phyloP scores from a whole-genome alignment of 2,113 vertebrate genomes.

The Mirounga angustirostris region DNA sequence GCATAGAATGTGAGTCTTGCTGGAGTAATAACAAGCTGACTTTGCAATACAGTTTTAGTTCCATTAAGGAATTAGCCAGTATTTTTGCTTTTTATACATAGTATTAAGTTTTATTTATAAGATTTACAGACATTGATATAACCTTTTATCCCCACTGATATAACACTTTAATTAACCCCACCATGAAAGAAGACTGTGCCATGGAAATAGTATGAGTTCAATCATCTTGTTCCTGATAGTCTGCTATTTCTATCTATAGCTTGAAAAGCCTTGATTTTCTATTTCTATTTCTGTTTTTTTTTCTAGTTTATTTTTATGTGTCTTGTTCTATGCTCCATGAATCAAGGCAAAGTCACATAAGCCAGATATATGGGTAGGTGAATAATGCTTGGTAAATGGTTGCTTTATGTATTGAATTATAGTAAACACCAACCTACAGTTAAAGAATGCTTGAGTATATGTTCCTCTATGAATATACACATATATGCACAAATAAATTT shows the following conservation, averaged over 20 bases:
- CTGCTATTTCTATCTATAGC: neutral
- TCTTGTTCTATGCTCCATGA: neutral
- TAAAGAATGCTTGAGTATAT: neutral
- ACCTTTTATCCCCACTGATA: neutral
- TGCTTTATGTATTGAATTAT: neutral
- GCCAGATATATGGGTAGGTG: neutral
- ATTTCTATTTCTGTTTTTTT: neutral
- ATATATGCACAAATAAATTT: neutral
- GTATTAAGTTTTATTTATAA: neutral
- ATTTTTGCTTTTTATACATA: neutral
- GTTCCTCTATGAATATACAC: neutral
- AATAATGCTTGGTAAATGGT: neutral
- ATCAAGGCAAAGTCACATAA: neutral
- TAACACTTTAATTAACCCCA: neutral
- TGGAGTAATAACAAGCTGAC: neutral
- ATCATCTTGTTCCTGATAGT: neutral
- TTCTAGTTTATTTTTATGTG: neutral
- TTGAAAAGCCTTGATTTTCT: neutral
- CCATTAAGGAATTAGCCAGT: too few species aligned
- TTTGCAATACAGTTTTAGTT: neutral
- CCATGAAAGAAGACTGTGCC: neutral
- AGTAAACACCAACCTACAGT: neutral
- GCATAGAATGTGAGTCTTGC: accelerated
- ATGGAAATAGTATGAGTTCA: neutral
- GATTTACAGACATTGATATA: neutral